Conservation (phyloP, 2,113 vertebrate genomes). For the Psittacula cyanocephala region DNA sequence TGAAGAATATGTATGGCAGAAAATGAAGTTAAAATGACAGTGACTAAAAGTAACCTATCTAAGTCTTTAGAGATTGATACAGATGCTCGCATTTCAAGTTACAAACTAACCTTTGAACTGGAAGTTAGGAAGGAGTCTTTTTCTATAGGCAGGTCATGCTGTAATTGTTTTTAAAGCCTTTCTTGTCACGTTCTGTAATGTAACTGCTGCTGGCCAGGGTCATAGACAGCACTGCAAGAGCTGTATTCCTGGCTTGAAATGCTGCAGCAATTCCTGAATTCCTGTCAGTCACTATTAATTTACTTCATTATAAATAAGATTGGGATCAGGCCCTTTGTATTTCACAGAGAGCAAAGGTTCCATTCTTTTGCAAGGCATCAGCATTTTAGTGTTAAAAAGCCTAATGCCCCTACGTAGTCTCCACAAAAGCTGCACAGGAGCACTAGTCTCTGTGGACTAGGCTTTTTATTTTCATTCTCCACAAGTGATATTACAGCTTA, state of each 20-base stretch:
- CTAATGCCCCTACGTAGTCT: not conserved
- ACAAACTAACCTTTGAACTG: not conserved
- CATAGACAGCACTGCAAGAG: not conserved
- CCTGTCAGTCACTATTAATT: not conserved
- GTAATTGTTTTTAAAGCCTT: not conserved
- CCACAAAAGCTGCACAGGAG: not conserved
- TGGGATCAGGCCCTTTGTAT: not conserved
- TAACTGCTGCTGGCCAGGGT: not conserved
- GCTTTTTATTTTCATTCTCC: not conserved
- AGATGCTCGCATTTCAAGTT: not conserved
- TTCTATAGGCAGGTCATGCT: not conserved
- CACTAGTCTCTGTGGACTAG: not conserved
- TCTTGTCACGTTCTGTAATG: not conserved
- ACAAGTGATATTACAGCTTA: not conserved
- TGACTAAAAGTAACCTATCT: not conserved
- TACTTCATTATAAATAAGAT: not conserved
- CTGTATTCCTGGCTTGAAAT: not conserved
- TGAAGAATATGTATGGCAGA: not conserved
- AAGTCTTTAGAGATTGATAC: not conserved
- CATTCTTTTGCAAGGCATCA: not conserved
- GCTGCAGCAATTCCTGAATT: not conserved
- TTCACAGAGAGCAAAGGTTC: not conserved
- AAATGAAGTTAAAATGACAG: not conserved
- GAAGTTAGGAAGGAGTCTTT: not conserved
- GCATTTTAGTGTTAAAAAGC: not conserved